Base-by-base conservation (phyloP, 2,113 vertebrate genomes). In the Microcebus tavaratra region DNA sequence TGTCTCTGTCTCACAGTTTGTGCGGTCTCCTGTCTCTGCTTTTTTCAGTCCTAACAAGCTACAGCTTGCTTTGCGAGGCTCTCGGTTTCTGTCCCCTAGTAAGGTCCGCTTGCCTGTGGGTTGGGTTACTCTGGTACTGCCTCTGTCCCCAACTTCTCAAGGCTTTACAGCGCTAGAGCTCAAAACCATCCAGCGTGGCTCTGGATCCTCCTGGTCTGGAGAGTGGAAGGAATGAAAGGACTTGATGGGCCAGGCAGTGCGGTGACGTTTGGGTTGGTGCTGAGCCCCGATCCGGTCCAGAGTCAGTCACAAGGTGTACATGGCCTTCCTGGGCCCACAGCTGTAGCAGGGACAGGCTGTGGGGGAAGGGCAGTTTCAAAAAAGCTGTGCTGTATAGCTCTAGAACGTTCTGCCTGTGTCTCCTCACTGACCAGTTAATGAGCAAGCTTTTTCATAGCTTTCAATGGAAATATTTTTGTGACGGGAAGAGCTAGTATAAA, bases 171-270 rank as follows among this genome's bases (percentile, higher is more conserved):
- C 15, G 1, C 29, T 36, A 31, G 0, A 2, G 9, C 81, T 34
- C 8, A 3, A 36, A 45, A 5, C 20, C 45, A 0, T 10, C 48
- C 3, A 0, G 29, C 2, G 20, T 0, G 4, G 80, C 73, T 34
- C 76, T 57, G 18, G 50, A 53, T 50, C 61, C 61, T 57, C 73
- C 31, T 5, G 2, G 15, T 39, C 61, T 42, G 10, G 3, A 0
- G 21, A 25, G 67, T 34, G 36, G n/a, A 63, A 0, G 25, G 39
- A 36, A 7, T 0, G n/a, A 67, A 82, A 9, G 6, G 21, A 17
- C 17, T 21, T 17, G 7, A 2, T 34, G 25, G 36, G 34, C 45
- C 11, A 18, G n/a, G 65, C 4, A 3, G 4, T 1, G 6, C 15
- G 4, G 13, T 23, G 63, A 13, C n/a, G n/a, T 25, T 59, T 9